phyloP scores from a whole-genome alignment of 2,797 vertebrate genomes.

The Pangasius krempfi region DNA sequence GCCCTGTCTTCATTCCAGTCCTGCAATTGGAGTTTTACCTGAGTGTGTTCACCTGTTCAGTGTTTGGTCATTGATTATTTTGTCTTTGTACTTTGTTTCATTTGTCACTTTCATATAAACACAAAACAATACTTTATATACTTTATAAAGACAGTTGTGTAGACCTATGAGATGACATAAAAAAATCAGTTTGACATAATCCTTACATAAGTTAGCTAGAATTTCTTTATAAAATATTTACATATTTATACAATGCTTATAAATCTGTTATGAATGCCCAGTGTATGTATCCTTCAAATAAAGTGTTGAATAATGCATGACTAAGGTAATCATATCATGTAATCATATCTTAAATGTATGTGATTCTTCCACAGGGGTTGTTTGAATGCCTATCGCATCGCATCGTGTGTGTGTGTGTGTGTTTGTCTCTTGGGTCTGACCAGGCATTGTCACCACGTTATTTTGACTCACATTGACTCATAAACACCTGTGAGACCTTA shows the following conservation, averaged over 20 bases:
- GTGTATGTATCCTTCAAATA: not conserved
- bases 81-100: not conserved
- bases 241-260: not conserved
- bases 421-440: not conserved
- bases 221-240: not conserved
- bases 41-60: not conserved
- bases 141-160: not conserved
- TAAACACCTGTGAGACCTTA: conserved; percentile 42
- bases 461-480: conserved; percentile 39
- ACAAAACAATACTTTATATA: not conserved
- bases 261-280: not conserved
- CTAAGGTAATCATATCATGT: not conserved
- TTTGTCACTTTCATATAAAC: not conserved
- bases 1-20: not conserved
- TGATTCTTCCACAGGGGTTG: not conserved
- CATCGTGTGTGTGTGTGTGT: not conserved
- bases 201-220: not conserved
- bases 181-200: not conserved
- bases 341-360: not conserved
- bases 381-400: not conserved
- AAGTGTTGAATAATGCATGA: not conserved
- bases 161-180: not conserved
- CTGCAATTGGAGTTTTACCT: not conserved
- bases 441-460: conserved; percentile 36
- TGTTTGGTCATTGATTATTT: not conserved